phyloP scores from a whole-genome alignment of 2,113 vertebrate species.

The Anseranas semipalmata region DNA sequence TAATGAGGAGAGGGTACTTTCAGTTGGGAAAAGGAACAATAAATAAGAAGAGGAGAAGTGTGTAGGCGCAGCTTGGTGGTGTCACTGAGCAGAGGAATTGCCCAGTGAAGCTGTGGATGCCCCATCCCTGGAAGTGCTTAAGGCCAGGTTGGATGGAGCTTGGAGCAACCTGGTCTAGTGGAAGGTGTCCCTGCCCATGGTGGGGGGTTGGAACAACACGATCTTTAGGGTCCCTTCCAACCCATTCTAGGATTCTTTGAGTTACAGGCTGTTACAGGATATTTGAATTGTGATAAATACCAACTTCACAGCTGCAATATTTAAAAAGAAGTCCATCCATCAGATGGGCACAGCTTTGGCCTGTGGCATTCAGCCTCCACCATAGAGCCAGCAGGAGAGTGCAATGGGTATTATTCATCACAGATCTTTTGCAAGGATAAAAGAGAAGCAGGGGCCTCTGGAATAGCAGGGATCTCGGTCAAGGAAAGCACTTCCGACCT shows the following conservation, averaged over 20 bases:
- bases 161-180: neutral
- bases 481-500: neutral
- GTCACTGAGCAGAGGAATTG: neutral
- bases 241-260: neutral
- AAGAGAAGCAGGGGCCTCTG: neutral
- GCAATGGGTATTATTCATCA: neutral
- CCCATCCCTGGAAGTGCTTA: neutral
- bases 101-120: neutral
- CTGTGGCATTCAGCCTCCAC: neutral
- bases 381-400: rapidly evolving
- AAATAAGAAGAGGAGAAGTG: neutral
- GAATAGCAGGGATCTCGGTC: rapidly evolving
- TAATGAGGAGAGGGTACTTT: neutral
- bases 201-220: neutral
- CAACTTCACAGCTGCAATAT: neutral
- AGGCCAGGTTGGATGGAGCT: neutral
- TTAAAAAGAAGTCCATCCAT: neutral
- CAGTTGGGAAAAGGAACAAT: neutral
- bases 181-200: neutral
- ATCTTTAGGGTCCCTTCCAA: neutral
- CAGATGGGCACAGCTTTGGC: neutral
- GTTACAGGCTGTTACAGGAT: neutral
- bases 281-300: neutral
- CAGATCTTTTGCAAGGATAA: neutral
- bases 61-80: neutral